These are phyloP conservation scores for Rhadinocentrus ornatus DNA, from an alignment of 2,797 vertebrate species.

Conservation along the genomic window DNA sequence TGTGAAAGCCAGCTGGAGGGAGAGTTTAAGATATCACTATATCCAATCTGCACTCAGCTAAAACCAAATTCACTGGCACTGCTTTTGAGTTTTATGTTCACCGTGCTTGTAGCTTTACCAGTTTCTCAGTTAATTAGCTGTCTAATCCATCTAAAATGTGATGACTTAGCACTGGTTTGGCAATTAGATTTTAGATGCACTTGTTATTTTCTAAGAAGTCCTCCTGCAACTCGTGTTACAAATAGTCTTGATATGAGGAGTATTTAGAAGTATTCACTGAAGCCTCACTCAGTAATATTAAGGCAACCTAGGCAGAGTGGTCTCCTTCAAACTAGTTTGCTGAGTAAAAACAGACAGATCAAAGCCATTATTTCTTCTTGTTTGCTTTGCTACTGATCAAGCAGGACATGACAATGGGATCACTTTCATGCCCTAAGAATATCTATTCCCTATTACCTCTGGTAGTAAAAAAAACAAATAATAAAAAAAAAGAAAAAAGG, in stretches of 20 bases:
- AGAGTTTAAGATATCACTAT: constrained; percentile 27
- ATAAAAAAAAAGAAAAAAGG: too few species aligned
- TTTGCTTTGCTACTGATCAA: constrained; percentile 66
- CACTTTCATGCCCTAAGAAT: constrained; percentile 58
- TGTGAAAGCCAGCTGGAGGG: constrained; percentile 38
- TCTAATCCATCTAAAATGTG: not conserved
- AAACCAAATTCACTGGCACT: constrained; percentile 20
- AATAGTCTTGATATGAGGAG: not conserved
- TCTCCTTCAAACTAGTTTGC: constrained; percentile 52
- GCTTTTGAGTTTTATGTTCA: not conserved
- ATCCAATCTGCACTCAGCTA: constrained; percentile 19
- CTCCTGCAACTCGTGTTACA: not conserved
- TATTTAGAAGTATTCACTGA: constrained; percentile 9
- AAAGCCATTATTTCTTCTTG: constrained; percentile 54
- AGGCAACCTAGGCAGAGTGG: constrained; percentile 32
- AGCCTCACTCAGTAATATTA: constrained; percentile 35
- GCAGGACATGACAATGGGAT: constrained; percentile 60
- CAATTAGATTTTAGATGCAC: not conserved
- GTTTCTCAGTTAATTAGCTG: not conserved
- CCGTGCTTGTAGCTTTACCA: not conserved
- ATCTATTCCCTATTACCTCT: constrained; percentile 67
- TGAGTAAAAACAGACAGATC: constrained; percentile 65
- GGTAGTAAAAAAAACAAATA: constrained; percentile 51
- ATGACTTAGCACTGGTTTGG: not conserved
- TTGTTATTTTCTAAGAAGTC: not conserved